Conservation (phyloP, 1,140 invertebrate genomes). For the Ruditapes philippinarum region DNA sequence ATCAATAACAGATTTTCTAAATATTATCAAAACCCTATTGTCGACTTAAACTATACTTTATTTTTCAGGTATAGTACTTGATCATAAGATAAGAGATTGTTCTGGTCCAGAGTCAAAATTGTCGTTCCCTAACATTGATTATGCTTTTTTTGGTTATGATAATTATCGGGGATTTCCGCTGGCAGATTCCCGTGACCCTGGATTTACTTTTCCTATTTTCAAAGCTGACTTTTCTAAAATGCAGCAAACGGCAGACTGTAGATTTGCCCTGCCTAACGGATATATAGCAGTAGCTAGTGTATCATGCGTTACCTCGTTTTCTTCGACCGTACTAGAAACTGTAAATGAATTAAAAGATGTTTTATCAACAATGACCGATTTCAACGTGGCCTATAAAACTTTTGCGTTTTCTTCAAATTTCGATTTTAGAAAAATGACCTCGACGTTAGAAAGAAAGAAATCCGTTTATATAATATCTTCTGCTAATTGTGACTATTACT, state of each 20-base stretch:
- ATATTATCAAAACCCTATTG: no score
- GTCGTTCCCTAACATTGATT: slow-evolving; percentile 63
- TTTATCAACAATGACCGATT: neutral
- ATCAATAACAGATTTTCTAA: no score
- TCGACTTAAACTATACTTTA: no score
- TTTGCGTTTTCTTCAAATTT: neutral
- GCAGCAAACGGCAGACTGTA: slow-evolving; percentile 7
- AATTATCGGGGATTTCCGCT: slow-evolving; percentile 47
- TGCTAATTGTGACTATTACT: neutral
- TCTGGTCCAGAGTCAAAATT: neutral
- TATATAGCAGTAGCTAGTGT: slow-evolving; percentile 6
- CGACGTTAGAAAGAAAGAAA: neutral
- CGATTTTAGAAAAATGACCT: neutral
- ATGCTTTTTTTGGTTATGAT: slow-evolving; percentile 53
- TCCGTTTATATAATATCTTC: neutral
- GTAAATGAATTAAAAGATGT: neutral
- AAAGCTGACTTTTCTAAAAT: slow-evolving; percentile 8
- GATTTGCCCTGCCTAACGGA: slow-evolving; percentile 24
- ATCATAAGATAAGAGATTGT: neutral
- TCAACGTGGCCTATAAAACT: neutral
- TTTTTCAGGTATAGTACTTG: neutral
- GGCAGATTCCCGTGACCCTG: slow-evolving; percentile 54
- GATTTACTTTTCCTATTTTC: slow-evolving; percentile 67
- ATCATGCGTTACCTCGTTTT: neutral
- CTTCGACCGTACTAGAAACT: neutral